phyloP scores from a whole-genome alignment of 2,113 vertebrate genomes.

The Eira barbara region DNA sequence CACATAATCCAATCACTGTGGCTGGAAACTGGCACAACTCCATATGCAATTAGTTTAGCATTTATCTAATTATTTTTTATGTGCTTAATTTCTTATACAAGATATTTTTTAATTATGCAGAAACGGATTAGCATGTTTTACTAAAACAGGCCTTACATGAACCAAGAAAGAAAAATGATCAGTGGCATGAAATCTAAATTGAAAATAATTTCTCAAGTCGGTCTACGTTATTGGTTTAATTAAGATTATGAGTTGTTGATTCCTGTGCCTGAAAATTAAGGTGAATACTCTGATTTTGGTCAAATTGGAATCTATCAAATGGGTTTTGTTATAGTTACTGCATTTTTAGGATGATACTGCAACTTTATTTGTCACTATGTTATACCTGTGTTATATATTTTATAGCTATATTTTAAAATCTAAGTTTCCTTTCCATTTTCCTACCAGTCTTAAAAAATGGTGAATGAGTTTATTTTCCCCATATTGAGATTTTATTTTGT shows the following conservation, averaged over 20 bases:
- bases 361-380: background rate
- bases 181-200: background rate
- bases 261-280: background rate
- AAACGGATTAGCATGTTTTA: background rate
- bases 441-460: background rate
- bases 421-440: background rate
- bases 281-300: background rate
- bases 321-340: background rate
- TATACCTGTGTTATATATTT: background rate
- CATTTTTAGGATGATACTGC: background rate
- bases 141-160: background rate
- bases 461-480: background rate
- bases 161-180: background rate
- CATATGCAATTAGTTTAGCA: background rate
- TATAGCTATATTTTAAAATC: background rate
- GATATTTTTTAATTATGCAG: background rate
- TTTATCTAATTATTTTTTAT: background rate
- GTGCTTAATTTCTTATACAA: background rate
- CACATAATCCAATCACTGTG: background rate
- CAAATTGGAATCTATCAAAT: background rate
- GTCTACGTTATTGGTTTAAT: background rate
- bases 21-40: background rate
- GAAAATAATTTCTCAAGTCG: background rate
- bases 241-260: background rate
- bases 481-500: background rate